Base-by-base conservation (phyloP, 2,113 vertebrate species). In the Podarcis muralis region DNA sequence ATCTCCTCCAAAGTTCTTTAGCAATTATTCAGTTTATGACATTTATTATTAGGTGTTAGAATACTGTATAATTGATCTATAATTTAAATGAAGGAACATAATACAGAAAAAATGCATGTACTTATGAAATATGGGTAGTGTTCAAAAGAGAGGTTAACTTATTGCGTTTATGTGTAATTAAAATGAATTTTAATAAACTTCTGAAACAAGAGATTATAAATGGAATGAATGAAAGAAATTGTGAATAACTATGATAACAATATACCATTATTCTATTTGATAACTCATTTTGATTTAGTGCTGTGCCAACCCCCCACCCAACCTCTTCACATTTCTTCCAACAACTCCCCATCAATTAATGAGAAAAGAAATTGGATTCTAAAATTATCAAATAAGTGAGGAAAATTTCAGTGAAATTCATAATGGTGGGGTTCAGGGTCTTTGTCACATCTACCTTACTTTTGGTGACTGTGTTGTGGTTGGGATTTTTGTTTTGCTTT, bases 121-220 rank as follows among this genome's bases (percentile, higher is more conserved):
- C 1, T 23, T 71, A 43, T 88, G 40, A 84, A 69, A 53, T 79
- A 11, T 4, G 32, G 3, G 13, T 57, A 83, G 66, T 37, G 30
- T 84, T 84, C 87, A 77, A 76, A 71, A 82, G 62, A 32, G 0
- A 66, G 82, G 78, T 86, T 88, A 71, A 68, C 71, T 12, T 87
- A 85, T 65, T 88, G 27, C 78, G 83, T 1, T 79, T n/a, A n/a
- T 30, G 87, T 88, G 40, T 76, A 59, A 48, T 11, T 16, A 12
- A 37, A 81, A 91, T 86, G 0, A 1, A 76, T 68, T 40, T 79
- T 71, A 84, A 84, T 25, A n/a, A 15, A 18, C 23, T 40, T 76
- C 25, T 62, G 71, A 62, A 62, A 76, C 53, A 23, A 40, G 9
- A 76, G 25, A 35, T 37, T 75, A 25, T 15, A 59, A 18, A 27